Evolutionary conservation across 2,113 vertebrate species (phyloP), one percentile per base, ranked within the genome.

Genomic region (Heterotis niloticus): DNA sequence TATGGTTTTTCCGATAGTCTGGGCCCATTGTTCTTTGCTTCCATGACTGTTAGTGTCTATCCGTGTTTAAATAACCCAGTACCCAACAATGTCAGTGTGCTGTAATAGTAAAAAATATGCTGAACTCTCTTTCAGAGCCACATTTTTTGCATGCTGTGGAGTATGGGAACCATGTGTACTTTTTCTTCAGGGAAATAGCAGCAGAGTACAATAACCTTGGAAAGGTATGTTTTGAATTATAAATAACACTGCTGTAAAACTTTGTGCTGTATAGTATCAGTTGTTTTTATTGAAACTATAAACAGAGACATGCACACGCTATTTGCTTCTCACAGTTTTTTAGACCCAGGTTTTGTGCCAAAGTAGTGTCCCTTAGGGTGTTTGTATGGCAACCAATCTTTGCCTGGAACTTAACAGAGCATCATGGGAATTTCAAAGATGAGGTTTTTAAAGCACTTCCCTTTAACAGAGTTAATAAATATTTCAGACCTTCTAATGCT

Each of bases 101-200:
- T 23, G 51, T 74, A 34, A 64, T 29, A 51, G 60, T 66, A 78
- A 71, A 82, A 77, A 73, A 77, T 34, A 20, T 82, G 83, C 85
- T 87, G 87, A 90, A 71, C 70, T 86, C 82, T 89, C 71, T 92
- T 92, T 77, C 93, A 99, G 98, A 99, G 82, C 98, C 98, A 59
- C 96, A 99, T 86, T 99, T 99, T 87, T 95, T 99, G 84, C 96
- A 99, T 4, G 98, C 97, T 81, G 96, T 96, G 76, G 96, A 99
- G 85, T 99, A 98, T 0, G 98, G 96, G 86, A 97, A 95, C 89
- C 98, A 95, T 9, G 95, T 99, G 81, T 99, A 99, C 91, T 98
- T 99, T 89, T 99, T 99, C 94, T 99, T 97, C 87, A 92, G 96
- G 87, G 98, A 99, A 91, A 99, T 99, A 64, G 96, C 98, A 4